Base-by-base conservation (phyloP, 1,140 invertebrate species). In the Macrostomum lignano region DNA sequence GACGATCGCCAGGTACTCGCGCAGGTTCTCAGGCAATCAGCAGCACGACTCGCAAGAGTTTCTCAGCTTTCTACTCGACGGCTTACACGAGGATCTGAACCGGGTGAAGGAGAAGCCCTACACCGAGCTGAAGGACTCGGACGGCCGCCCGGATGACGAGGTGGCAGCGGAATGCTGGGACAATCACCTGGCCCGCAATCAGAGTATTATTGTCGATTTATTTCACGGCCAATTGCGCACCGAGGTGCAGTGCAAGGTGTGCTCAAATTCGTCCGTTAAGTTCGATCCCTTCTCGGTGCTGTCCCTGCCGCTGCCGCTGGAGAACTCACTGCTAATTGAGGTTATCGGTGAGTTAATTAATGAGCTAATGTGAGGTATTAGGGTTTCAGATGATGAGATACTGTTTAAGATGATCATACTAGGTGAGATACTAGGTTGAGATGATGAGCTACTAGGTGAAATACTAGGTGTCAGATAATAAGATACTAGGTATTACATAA, bases 151-250 rank as follows among this genome's bases (percentile, higher is more conserved):
- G 2, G 73, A 76, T 54, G 65, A 69, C 40, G 62, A 67, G 20
- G 72, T 74, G 9, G 49, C 51, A 28, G 38, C 46, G 38, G 54
- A 57, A 47, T 52, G 54, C 15, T 81, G 75, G 75, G 67, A 70
- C 25, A 72, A 73, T 48, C 72, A 77, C 52, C 59, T 72, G 31
- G 54, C 69, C 3, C 61, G 74, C 34, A 78, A 67, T 60, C 67
- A 70, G 49, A 77, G 74, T 3, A 72, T 82, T 33, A 68, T 81
- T 32, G 75, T 76, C 19, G 77, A 81, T 53, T 57, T 79, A 26
- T 82, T 82, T 57, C 76, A 79, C 57, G 77, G 77, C 0, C 74
- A 79, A 52, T 60, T 82, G 0, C 78, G 77, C 58, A 78, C 74
- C 2, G 70, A 72, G 51, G 48, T 57, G 29, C 68, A 73, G 20